Evolutionary conservation across 2,888 invertebrate genomes (phyloP).

Genomic region (Achlya flavicornis): DNA sequence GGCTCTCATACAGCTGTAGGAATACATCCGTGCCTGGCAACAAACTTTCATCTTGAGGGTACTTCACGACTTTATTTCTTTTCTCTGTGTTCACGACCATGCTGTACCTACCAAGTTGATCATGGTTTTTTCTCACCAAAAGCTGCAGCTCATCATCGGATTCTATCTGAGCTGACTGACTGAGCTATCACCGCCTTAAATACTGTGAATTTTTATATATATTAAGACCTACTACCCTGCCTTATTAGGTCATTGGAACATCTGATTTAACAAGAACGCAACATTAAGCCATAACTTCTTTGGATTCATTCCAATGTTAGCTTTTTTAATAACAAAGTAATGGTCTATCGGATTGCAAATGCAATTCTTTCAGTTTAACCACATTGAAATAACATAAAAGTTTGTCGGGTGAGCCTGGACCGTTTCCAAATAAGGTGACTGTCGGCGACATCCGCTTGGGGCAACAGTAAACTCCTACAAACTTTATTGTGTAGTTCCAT

Average conservation of each 20-base stretch:
- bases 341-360: slow-evolving; percentile 49
- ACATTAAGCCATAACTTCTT: slow-evolving; percentile 16
- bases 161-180: too few relatives aligned
- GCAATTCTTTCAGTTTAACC: slow-evolving; percentile 68
- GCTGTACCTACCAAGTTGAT: too few relatives aligned
- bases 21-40: too few relatives aligned
- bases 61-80: too few relatives aligned
- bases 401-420: slow-evolving; percentile 71
- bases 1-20: too few relatives aligned
- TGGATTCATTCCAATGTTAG: slow-evolving; percentile 20
- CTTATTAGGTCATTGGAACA: slow-evolving; percentile 1
- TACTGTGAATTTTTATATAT: too few relatives aligned
- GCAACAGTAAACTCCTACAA: slow-evolving; percentile 53
- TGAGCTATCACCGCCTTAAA: too few relatives aligned
- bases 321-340: slow-evolving; percentile 37
- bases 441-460: slow-evolving; percentile 74
- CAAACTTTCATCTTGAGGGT: too few relatives aligned
- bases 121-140: too few relatives aligned
- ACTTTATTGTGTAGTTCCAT: slow-evolving; percentile 36
- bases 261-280: slow-evolving; percentile 23
- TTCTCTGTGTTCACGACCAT: too few relatives aligned
- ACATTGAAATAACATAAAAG: slow-evolving; percentile 80
- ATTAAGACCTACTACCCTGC: not conserved
- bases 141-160: too few relatives aligned
- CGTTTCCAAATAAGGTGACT: slow-evolving; percentile 80